Evolutionary conservation across 2,113 vertebrate genomes (phyloP).

Genomic region (Australoheros scitulus): DNA sequence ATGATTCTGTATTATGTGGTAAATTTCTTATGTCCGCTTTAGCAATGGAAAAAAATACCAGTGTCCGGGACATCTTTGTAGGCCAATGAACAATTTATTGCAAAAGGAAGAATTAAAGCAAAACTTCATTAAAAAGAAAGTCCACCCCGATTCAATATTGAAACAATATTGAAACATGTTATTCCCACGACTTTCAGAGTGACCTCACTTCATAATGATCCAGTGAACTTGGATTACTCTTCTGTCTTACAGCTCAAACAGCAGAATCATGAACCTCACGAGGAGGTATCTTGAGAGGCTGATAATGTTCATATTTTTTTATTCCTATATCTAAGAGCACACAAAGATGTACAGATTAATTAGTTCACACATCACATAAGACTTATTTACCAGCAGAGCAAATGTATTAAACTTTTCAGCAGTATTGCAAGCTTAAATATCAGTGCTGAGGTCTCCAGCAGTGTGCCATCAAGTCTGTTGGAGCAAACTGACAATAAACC

Average conservation of each 20-base stretch:
- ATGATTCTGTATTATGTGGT: constrained; percentile 43
- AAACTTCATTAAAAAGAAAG: constrained; percentile 52
- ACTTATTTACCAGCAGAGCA: background rate
- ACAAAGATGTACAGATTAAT: background rate
- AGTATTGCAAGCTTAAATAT: background rate
- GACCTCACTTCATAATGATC: constrained; percentile 43
- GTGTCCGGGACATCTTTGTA: background rate
- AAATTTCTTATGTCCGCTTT: constrained; percentile 3
- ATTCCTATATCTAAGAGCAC: background rate
- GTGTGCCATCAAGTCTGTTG: constrained; percentile 9
- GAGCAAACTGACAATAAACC: constrained; percentile 37
- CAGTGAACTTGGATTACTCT: background rate
- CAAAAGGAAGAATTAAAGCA: constrained; percentile 44
- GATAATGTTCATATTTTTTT: background rate
- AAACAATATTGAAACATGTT: constrained; percentile 30
- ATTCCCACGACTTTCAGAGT: constrained; percentile 49
- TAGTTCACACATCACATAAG: background rate
- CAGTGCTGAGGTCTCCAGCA: constrained; percentile 20
- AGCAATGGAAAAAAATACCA: constrained; percentile 12
- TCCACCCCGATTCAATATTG: background rate
- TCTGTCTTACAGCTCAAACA: constrained; percentile 8
- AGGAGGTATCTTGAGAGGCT: constrained; percentile 15
- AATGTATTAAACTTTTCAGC: constrained; percentile 17
- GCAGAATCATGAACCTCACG: constrained; percentile 16
- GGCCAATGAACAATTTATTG: constrained; percentile 1